Conservation (phyloP, 1,140 invertebrate species). For the Helicoverpa zea region DNA sequence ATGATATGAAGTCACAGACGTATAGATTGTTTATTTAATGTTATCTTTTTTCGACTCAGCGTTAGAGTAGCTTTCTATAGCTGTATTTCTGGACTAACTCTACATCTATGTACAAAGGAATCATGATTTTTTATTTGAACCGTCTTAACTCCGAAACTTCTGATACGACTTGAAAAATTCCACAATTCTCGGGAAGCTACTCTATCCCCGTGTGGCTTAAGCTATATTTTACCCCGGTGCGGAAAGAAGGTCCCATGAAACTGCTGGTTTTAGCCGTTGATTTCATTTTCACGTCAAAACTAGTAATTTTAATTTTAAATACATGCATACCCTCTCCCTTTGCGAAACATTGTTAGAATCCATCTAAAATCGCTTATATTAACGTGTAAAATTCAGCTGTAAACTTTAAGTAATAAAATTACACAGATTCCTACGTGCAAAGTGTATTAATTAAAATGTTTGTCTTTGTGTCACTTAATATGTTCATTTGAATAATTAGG, state of each 20-base stretch:
- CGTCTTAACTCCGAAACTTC: no score
- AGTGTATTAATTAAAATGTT: background rate
- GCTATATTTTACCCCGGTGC: no score
- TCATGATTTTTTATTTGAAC: no score
- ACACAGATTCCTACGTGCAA: background rate
- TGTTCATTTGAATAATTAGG: slow-evolving; percentile 2
- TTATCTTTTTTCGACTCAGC: no score
- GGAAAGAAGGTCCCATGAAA: no score
- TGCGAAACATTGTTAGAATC: background rate
- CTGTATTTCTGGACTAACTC: no score
- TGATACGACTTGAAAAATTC: no score
- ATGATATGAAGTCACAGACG: no score
- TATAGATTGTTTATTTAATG: background rate
- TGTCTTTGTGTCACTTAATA: slow-evolving; percentile 7
- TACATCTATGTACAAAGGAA: no score
- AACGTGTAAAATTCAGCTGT: background rate
- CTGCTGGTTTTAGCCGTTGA: background rate
- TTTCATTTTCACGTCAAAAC: background rate
- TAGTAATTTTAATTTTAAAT: background rate
- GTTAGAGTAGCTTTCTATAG: no score
- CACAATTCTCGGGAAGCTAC: no score
- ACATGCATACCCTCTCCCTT: background rate
- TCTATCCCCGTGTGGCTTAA: no score
- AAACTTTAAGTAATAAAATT: background rate
- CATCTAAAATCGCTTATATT: background rate